Evolutionary conservation across 2,888 invertebrate species (phyloP), one percentile per base, ranked within the genome.

Genomic region (Megaustenia siamemsis): DNA sequence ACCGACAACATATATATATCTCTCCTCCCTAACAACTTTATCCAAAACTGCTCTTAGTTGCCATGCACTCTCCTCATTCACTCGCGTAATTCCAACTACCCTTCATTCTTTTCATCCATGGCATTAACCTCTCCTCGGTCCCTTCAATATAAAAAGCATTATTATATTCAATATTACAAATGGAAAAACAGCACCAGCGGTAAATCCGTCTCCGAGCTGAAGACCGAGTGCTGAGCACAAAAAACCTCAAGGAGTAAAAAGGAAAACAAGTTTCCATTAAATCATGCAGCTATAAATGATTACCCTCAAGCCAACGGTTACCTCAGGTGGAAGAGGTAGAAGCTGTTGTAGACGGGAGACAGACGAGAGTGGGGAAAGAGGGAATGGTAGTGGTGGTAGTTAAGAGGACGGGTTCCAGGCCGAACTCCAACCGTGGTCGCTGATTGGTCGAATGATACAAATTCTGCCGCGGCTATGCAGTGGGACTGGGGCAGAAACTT

Each of bases 181-280:
- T 43, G 71, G 40, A 69, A 66, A 10, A 66, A 69, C 38, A 21
- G 18, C 18, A 24, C 1, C 40, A 6, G 68, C 1, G 40, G 68
- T 40, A 69, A 69, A 45, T n/a, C 71, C 45, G 45, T 28, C 45
- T n/a, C 66, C n/a, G 32, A 2, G 28, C 4, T 28, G 32, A 28
- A 32, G 12, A 28, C 28, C 6, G n/a, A 24, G 18, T 12, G 24
- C 8, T 40, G 69, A 10, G 40, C 6, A 53, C 10, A 53, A 21
- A 53, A 76, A 76, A 53, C 15, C 43, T 45, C 38, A 49, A 56
- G 38, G 5, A 35, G 53, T 53, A 3, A 18, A 32, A 56, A 78
- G n/a, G 40, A 56, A 78, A 78, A 56, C 18, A 78, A 28, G 32
- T 53, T 68, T 78, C 66, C 66, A 77, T 77, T 77, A 56, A 77